These are phyloP conservation scores for Alouatta palliata DNA, from an alignment of 2,113 vertebrate genomes.

Conservation along the genomic window DNA sequence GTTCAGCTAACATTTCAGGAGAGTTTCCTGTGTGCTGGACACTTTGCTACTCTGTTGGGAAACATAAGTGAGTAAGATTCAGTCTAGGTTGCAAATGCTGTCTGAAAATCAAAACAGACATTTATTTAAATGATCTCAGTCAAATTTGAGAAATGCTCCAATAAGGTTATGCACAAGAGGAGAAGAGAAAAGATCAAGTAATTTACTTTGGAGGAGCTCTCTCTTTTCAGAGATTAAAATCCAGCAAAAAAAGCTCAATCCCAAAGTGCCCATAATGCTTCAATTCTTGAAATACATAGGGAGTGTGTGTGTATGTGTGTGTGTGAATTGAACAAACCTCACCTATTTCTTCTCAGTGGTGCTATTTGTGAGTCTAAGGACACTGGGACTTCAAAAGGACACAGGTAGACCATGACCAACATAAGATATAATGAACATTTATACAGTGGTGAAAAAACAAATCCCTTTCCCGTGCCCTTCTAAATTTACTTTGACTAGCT, in stretches of 20 bases:
- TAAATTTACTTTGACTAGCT: constrained; percentile 70
- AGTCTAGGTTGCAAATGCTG: constrained; percentile 24
- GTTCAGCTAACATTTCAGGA: constrained; percentile 54
- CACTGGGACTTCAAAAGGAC: constrained; percentile 40
- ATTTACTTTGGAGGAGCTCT: constrained; percentile 10
- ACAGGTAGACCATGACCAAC: constrained; percentile 59
- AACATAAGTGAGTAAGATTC: constrained; percentile 49
- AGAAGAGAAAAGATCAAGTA: constrained; percentile 6
- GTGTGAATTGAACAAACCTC: constrained; percentile 16
- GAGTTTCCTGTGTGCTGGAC: neutral
- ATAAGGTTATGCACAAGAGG: neutral
- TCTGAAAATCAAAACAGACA: constrained; percentile 35
- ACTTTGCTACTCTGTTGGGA: neutral
- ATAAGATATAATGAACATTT: constrained; percentile 43
- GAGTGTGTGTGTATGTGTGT: neutral
- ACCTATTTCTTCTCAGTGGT: constrained; percentile 25
- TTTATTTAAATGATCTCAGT: constrained; percentile 46
- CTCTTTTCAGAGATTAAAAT: constrained; percentile 58
- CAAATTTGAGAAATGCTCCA: constrained; percentile 51
- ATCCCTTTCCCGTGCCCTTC: constrained; percentile 43
- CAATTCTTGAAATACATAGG: neutral
- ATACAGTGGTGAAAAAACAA: constrained; percentile 60
- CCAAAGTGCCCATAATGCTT: constrained; percentile 11
- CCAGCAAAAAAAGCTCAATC: constrained; percentile 34
- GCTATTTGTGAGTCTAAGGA: constrained; percentile 45